Evolutionary conservation across 2,113 vertebrate species (phyloP).

Genomic region (Mugil cephalus): DNA sequence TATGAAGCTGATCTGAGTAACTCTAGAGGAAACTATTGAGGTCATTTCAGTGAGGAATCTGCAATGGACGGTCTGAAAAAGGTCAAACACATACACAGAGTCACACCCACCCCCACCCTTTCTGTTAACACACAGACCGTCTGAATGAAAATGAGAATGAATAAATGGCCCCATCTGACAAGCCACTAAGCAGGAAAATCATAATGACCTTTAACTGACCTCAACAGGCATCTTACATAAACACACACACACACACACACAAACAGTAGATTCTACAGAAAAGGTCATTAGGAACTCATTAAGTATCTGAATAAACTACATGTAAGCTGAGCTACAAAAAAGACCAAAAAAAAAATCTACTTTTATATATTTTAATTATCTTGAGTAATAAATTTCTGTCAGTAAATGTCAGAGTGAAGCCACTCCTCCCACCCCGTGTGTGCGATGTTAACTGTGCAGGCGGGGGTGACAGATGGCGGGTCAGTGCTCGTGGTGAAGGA

Average conservation of each 20-base stretch:
- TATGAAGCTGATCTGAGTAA: neutral
- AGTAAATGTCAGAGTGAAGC: neutral
- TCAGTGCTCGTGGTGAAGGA: constrained; percentile 18
- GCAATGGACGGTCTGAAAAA: no score
- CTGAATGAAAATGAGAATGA: constrained; percentile 11
- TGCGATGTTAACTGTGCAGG: neutral
- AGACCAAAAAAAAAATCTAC: neutral
- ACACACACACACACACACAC: neutral
- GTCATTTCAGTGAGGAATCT: neutral
- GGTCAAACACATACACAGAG: no score
- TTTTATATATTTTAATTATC: neutral
- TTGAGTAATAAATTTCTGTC: neutral
- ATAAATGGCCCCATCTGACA: neutral
- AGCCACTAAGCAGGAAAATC: constrained; percentile 45
- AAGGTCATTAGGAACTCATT: neutral
- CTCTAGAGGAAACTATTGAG: neutral
- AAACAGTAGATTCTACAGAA: neutral
- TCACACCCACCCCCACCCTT: no score
- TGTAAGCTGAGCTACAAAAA: neutral
- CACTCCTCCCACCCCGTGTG: neutral
- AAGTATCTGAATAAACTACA: neutral
- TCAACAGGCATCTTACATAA: neutral
- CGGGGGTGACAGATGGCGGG: constrained; percentile 61
- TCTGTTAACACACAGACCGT: neutral
- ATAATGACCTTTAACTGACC: constrained; percentile 42